Base-by-base conservation (phyloP, 2,888 invertebrate genomes). In the Cantharis nigra region DNA sequence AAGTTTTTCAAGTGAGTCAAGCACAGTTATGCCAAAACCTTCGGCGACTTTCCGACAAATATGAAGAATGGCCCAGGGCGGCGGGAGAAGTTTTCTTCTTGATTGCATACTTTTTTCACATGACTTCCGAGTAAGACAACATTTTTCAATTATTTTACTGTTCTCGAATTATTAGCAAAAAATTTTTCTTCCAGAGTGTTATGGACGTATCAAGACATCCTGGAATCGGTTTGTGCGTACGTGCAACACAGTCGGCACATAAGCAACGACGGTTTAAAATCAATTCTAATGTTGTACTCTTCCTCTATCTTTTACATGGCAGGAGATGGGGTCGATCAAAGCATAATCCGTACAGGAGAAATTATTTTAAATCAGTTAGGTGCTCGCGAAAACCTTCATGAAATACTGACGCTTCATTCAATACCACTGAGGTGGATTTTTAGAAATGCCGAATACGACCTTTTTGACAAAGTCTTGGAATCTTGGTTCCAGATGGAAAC, bases 1-100 rank as follows among this genome's bases (percentile, higher is more conserved):
- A 33, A 5, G 4, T 1, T 13, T 33, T 33, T 5, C 3, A 33
- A 5, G 33, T 13, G 4, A 33, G 3, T n/a, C n/a, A 1, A 13
- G 1, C 13, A 5, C 33, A 33, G 13, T 13, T 33, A 13, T 62
- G 67, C n/a, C 62, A 33, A n/a, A 26, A 49, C 28, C 62, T 75
- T 65, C n/a, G 67, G 16, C 0, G 1, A 13, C 62, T 75, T 16
- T 49, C 76, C 1, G 11, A 63, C 9, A 33, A 14, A 11, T 72
- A 72, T 28, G 16, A 73, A 65, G 70, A 65, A 20, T 76, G 76
- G 76, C 64, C 70, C 7, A 10, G 5, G 49, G 14, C 4, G 3
- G 0, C 14, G 9, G 2, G 0, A 4, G 70, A 69, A 26, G 13
- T 70, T 0, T 76, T 73, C 65, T 70, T 76, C 70, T 65, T 76